Conservation (phyloP, 2,113 vertebrate genomes). For the Archilochus colubris region DNA sequence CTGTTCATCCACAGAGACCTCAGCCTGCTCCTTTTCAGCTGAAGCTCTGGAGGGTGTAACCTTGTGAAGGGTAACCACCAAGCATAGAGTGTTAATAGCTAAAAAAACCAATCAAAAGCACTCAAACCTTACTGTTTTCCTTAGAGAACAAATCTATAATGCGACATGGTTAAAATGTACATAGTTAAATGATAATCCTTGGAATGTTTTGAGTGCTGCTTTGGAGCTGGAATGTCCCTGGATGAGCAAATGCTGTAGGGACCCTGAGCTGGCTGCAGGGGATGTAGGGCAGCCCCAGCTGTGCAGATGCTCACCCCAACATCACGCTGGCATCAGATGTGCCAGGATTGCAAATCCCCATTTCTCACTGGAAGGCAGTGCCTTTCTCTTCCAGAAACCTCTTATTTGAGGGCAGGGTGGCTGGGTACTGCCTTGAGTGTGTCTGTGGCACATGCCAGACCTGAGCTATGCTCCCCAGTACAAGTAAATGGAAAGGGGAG, state of each 20-base stretch:
- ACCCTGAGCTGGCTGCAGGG: background rate
- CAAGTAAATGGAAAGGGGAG: background rate
- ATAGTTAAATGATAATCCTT: too few relatives aligned
- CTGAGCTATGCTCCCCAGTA: rapidly evolving
- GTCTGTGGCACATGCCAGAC: background rate
- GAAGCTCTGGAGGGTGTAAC: too few relatives aligned
- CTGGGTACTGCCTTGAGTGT: background rate
- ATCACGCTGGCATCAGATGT: rapidly evolving
- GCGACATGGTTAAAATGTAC: background rate
- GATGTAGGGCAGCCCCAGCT: background rate
- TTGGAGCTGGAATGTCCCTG: background rate
- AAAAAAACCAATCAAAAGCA: background rate
- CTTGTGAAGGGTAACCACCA: background rate
- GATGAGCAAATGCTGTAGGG: rapidly evolving
- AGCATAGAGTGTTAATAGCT: too few relatives aligned
- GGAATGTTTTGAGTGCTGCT: background rate
- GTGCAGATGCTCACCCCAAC: rapidly evolving
- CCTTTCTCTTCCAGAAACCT: background rate
- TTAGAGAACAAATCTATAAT: background rate
- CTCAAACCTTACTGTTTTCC: rapidly evolving
- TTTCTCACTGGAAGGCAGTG: background rate
- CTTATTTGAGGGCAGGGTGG: rapidly evolving
- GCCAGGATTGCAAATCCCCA: background rate
- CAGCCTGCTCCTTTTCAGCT: background rate
- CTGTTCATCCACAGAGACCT: rapidly evolving